Conservation (phyloP, 1,140 invertebrate species). For the Araneus ventricosus region DNA sequence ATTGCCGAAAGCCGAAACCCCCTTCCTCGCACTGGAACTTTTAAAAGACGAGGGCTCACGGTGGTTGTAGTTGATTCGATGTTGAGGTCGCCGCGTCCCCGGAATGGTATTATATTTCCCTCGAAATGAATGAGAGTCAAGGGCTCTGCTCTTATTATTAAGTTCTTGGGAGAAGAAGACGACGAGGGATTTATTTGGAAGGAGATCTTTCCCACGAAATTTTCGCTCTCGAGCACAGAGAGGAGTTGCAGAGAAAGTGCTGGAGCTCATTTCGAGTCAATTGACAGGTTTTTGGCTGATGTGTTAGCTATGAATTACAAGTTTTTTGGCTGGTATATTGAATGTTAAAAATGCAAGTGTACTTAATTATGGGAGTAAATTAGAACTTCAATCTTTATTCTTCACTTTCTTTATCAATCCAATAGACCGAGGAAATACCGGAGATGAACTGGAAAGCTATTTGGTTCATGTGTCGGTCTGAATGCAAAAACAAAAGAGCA, state of each 20-base stretch:
- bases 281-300: neutral
- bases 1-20: conserved; percentile 68
- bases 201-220: neutral
- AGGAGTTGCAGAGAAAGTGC: neutral
- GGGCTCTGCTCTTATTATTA: conserved; percentile 10
- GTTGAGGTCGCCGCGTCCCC: conserved; percentile 54
- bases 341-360: too few species aligned
- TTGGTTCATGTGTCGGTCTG: too few species aligned
- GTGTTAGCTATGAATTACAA: neutral
- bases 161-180: neutral
- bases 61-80: conserved; percentile 56
- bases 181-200: neutral
- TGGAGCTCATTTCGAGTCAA: neutral
- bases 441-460: too few species aligned
- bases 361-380: too few species aligned
- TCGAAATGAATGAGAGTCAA: conserved; percentile 46
- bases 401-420: too few species aligned
- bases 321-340: too few species aligned
- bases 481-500: too few species aligned
- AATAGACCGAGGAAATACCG: too few species aligned
- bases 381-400: too few species aligned
- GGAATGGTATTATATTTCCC: conserved; percentile 63
- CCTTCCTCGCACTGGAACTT: conserved; percentile 38
- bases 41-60: conserved; percentile 52
- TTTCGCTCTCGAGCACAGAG: neutral